A percentile compares a stretch with the other conserved stretches of the same genome.
These are phyloP conservation scores for Oreamnos americanus DNA, from an alignment of 2,113 vertebrate genomes.

Conservation along the genomic window DNA sequence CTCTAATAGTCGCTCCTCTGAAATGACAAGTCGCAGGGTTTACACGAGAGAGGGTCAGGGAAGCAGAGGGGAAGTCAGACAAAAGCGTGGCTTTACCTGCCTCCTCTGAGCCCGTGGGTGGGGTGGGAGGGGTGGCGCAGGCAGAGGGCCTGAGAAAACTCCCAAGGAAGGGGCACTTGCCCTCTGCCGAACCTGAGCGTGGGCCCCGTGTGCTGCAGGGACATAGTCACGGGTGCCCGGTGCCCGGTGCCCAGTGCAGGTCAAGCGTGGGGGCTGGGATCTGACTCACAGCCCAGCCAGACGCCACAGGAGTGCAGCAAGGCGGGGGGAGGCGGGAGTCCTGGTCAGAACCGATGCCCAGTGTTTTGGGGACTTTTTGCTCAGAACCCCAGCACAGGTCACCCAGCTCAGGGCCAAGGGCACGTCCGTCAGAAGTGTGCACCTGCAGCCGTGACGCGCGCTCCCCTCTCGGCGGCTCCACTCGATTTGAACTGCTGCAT, in stretches of 20 bases:
- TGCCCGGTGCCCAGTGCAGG: neutral
- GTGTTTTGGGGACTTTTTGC: neutral
- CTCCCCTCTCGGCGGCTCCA: neutral
- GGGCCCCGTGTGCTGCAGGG: accelerated
- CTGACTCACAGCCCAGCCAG: neutral
- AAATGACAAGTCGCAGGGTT: neutral
- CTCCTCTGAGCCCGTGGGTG: accelerated
- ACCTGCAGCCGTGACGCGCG: neutral
- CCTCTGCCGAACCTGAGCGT: accelerated
- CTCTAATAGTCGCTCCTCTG: neutral
- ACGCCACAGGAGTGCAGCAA: neutral
- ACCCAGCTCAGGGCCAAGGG: neutral
- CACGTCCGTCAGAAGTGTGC: neutral
- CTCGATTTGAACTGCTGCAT: neutral
- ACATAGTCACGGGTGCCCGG: neutral
- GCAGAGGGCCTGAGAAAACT: neutral
- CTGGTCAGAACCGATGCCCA: neutral
- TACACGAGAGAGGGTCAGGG: too few species aligned
- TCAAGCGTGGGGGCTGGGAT: accelerated
- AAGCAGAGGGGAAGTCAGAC: neutral
- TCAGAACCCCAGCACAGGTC: neutral
- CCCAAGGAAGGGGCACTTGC: neutral
- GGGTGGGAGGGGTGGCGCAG: neutral
- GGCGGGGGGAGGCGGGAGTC: neutral
- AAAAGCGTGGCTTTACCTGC: neutral